These are phyloP conservation scores for Capromys pilorides DNA, from an alignment of 2,797 vertebrate species.

Conservation along the genomic window DNA sequence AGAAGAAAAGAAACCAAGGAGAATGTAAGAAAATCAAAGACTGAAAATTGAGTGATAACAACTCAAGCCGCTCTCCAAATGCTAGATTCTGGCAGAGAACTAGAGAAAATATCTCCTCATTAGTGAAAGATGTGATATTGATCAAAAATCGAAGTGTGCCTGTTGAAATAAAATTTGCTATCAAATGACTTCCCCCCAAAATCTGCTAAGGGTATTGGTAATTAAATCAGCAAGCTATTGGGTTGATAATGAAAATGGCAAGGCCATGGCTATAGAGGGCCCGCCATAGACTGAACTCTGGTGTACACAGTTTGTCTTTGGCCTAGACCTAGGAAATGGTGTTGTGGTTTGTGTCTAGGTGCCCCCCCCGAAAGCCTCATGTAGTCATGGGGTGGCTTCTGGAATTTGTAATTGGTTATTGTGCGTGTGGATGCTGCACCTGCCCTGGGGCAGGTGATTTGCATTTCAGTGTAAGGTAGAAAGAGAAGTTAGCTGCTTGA, in stretches of 20 bases:
- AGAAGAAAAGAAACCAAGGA: not conserved
- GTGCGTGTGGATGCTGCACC: no score
- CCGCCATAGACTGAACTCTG: not conserved
- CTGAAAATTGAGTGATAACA: not conserved
- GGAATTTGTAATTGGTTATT: no score
- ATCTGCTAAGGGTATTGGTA: not conserved
- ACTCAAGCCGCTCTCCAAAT: not conserved
- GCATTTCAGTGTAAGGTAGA: no score
- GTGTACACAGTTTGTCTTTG: not conserved
- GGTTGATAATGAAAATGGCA: not conserved
- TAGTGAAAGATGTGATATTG: constrained; percentile 9
- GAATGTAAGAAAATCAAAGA: constrained; percentile 3
- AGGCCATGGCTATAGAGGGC: not conserved
- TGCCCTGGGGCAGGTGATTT: no score
- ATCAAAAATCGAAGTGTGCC: constrained; percentile 26
- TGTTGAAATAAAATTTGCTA: constrained; percentile 29
- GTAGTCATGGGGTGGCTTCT: no score
- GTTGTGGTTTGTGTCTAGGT: not conserved
- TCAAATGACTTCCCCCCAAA: not conserved
- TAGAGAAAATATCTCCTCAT: constrained; percentile 34
- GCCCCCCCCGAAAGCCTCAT: no score
- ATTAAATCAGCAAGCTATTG: not conserved
- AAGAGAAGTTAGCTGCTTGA: no score
- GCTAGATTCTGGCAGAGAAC: constrained; percentile 19
- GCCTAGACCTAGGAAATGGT: not conserved